Evolutionary conservation across 37 sponge, comb jelly and placozoan genomes (phyloP).

Genomic region (Tethya wilhelma): DNA sequence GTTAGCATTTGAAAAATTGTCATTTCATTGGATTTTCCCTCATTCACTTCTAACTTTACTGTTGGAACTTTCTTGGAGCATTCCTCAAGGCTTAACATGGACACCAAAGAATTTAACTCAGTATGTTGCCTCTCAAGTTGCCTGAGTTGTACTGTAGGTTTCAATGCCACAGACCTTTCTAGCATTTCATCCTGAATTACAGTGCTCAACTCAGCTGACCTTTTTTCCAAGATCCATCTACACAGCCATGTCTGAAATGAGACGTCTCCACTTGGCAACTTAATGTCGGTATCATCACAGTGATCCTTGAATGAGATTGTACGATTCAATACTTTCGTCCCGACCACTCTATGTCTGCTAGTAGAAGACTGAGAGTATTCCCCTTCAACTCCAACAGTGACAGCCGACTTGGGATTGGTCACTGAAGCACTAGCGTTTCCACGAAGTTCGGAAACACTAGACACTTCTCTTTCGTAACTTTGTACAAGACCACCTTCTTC

Average conservation of each 20-base stretch:
- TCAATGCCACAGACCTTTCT: not conserved
- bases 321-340: slow-evolving; percentile 36
- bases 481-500: slow-evolving; percentile 62
- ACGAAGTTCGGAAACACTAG: slow-evolving; percentile 27
- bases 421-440: slow-evolving; percentile 20
- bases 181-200: not conserved
- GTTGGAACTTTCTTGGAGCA: too few relatives aligned
- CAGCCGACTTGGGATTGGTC: not conserved
- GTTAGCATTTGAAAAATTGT: too few relatives aligned
- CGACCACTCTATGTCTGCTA: slow-evolving; percentile 20
- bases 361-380: slow-evolving; percentile 13
- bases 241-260: slow-evolving; percentile 16
- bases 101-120: not conserved
- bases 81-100: too few relatives aligned
- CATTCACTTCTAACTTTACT: too few relatives aligned
- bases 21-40: too few relatives aligned
- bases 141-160: not conserved
- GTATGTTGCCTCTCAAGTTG: not conserved
- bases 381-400: slow-evolving; percentile 41
- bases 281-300: slow-evolving; percentile 26
- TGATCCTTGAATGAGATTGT: slow-evolving; percentile 55
- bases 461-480: slow-evolving; percentile 23
- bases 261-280: not conserved
- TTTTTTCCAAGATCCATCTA: not conserved
- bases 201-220: not conserved